Base-by-base conservation (phyloP, 1,140 invertebrate genomes). In the Drosophila kepulauana region DNA sequence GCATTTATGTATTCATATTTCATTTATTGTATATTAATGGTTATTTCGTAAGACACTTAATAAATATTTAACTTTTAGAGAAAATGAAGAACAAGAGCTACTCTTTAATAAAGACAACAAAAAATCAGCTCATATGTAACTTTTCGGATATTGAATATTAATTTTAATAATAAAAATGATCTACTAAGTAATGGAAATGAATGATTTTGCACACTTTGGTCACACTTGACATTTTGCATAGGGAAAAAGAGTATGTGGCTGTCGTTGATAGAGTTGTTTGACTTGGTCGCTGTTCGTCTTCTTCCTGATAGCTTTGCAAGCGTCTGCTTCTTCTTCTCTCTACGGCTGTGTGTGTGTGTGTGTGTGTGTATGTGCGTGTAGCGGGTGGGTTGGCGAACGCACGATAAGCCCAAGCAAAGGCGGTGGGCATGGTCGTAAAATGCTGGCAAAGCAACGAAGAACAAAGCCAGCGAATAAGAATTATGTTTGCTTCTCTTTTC, bases 331-430 rank as follows among this genome's bases (percentile, higher is more conserved):
- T 38, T 38, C 35, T 10, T 38, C 35, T 38, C 35, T 8, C 35
- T 38, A 10, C 35, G 15, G 7, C 7, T n/a, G 38, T 38, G 43
- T 52, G 45, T 54, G 48, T 28, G 30, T 45, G 13, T 64, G 46
- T 78, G 43, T 65, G 66, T 67, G 20, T 15, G 57, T 30, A 56
- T 64, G 41, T 63, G 51, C 61, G 46, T 74, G 30, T 80, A 85
- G 82, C 78, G 82, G 82, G 82, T 86, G 82, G 82, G 79, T 82
- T 77, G 63, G 65, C 76, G 63, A 86, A 76, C 64, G 82, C 73
- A 82, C 82, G 79, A 87, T 82, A 87, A 86, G 69, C 33, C 46
- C 79, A 87, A 87, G 69, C 20, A 56, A 66, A 25, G 20, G 20
- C 20, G 20, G 20, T 10, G 51, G 52, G 35, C 41, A 43, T 54